A percentile compares a stretch with the other conserved stretches of the same genome.
phyloP scores from a whole-genome alignment of 2,797 vertebrate species.

The Dallia pectoralis region DNA sequence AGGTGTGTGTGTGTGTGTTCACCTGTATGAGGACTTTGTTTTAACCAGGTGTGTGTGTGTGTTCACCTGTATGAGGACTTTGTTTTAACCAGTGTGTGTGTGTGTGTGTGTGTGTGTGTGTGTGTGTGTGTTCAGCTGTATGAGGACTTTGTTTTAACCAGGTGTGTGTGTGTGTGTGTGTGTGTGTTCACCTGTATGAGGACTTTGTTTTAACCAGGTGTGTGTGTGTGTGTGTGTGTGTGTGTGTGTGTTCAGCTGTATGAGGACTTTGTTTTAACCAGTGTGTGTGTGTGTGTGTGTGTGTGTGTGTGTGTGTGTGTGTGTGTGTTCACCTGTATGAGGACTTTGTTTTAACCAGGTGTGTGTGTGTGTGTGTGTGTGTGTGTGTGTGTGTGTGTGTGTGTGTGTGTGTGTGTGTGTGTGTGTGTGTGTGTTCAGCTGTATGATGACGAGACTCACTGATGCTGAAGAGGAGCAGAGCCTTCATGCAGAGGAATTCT shows the following conservation, averaged over 20 bases:
- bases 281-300: too few species aligned
- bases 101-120: not conserved
- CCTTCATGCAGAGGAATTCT: slow-evolving; percentile 97
- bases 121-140: not conserved
- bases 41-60: not conserved
- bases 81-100: too few species aligned
- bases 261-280: too few species aligned
- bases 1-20: not conserved
- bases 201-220: too few species aligned
- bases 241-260: not conserved
- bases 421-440: not conserved
- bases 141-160: not conserved
- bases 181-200: not conserved
- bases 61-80: not conserved
- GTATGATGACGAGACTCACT: slow-evolving; percentile 73
- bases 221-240: not conserved
- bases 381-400: not conserved
- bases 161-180: not conserved
- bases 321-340: not conserved
- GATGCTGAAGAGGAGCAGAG: slow-evolving; percentile 93
- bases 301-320: not conserved
- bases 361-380: not conserved
- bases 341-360: too few species aligned
- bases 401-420: not conserved
- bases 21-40: not conserved